Evolutionary conservation across 2,888 invertebrate species (phyloP).

Genomic region (Mesorhabditis sp.): DNA sequence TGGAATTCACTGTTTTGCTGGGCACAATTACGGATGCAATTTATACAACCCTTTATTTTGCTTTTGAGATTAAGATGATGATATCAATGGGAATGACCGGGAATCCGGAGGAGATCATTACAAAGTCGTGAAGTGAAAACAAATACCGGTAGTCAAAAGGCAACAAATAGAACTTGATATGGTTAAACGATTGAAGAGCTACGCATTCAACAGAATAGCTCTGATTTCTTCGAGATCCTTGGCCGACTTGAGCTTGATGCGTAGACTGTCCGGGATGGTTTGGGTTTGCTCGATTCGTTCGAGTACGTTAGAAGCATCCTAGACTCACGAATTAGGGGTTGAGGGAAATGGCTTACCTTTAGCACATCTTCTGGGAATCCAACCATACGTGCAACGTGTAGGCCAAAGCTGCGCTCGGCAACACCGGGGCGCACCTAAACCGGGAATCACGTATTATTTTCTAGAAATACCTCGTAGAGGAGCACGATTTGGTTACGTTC

Average conservation of each 20-base stretch:
- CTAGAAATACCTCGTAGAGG: slow-evolving; percentile 33
- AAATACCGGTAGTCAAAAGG: too few species aligned
- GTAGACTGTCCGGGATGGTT: neutral
- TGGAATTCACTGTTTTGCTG: too few species aligned
- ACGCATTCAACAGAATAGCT: neutral
- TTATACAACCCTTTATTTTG: too few species aligned
- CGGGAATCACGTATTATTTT: neutral
- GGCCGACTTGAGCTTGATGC: neutral
- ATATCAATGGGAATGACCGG: too few species aligned
- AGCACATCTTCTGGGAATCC: slow-evolving; percentile 31
- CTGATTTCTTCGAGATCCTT: neutral
- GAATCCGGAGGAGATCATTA: too few species aligned
- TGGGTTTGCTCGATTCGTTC: neutral
- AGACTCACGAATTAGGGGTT: neutral
- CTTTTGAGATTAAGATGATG: too few species aligned
- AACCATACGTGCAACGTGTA: slow-evolving; percentile 48
- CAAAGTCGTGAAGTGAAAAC: too few species aligned
- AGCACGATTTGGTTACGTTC: slow-evolving; percentile 39
- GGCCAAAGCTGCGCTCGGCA: slow-evolving; percentile 48
- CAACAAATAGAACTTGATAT: too few species aligned
- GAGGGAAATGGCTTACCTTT: slow-evolving; percentile 12
- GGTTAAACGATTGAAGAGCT: too few species aligned
- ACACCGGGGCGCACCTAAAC: slow-evolving; percentile 38
- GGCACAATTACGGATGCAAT: too few species aligned
- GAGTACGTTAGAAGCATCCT: neutral